Evolutionary conservation across 2,113 vertebrate genomes (phyloP), one percentile per base, ranked within the genome.

Genomic region (Empidonax traillii): DNA sequence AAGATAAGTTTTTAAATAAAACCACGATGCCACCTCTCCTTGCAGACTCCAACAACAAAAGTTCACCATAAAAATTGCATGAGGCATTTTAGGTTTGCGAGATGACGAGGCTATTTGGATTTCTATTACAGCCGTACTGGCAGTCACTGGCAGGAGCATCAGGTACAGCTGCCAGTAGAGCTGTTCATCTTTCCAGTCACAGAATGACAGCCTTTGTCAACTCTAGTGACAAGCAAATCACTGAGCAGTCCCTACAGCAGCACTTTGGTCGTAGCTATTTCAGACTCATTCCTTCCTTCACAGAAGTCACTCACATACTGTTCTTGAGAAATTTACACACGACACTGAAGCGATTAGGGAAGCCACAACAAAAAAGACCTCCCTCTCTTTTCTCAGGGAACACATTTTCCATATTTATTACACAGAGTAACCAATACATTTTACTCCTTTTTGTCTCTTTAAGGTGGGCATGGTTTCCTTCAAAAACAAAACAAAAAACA

Each of bases 291-390:
- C 23, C 51, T 72, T 19, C 62, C 62, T 76, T 66, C 58, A 39
- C 15, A 28, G 10, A 49, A 85, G 47, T 59, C 88, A 59, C 9
- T 79, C 22, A 8, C 30, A 43, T 2, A 59, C 15, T 2, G 0
- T 3, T 3, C 17, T 62, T 18, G 51, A 63, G 35, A 83, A 87
- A 83, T 59, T 61, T 55, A 85, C 25, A 80, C 30, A 3, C 2
- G 5, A 67, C 8, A 24, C 0, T 7, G 58, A 66, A 78, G 49
- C 0, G 0, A 46, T n/a, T 5, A 55, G 22, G 65, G 20, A 7
- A 78, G 13, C 5, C 10, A 1, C 37, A 43, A 62, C 5, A 58
- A 59, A 66, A 31, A 67, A 4, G 3, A 5, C 4, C 4, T 52
- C 16, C 5, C 22, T 33, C 9, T 41, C 24, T 58, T 47, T 84